Evolutionary conservation across 2,888 invertebrate genomes (phyloP).

Genomic region (Selenia dentaria): DNA sequence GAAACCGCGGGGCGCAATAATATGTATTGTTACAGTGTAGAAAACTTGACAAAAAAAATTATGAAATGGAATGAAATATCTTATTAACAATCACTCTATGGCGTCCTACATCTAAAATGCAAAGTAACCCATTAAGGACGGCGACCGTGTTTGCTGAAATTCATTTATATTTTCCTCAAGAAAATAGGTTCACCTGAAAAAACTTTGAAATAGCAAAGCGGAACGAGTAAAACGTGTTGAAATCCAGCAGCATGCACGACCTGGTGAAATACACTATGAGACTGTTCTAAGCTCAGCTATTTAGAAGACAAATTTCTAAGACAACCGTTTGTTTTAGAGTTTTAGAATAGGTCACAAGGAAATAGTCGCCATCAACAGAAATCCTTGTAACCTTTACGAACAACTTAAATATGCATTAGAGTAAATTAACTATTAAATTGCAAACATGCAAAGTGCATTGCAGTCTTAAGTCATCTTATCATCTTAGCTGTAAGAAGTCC

Average conservation of each 20-base stretch:
- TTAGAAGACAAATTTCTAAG: conserved; percentile 43
- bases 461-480: too few species aligned
- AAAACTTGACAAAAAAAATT: too few species aligned
- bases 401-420: too few species aligned
- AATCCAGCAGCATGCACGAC: conserved; percentile 26
- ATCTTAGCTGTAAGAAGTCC: too few species aligned
- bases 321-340: conserved; percentile 39
- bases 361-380: too few species aligned
- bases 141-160: conserved; percentile 21
- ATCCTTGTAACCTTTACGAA: too few species aligned
- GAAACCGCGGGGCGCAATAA: too few species aligned
- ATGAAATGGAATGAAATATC: too few species aligned
- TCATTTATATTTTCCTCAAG: conserved; percentile 25
- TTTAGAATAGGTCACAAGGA: too few species aligned
- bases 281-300: conserved; percentile 40
- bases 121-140: conserved; percentile 15
- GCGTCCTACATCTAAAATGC: conserved; percentile 17
- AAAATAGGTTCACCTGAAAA: conserved; percentile 22
- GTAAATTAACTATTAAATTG: too few species aligned
- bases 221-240: conserved; percentile 28
- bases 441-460: too few species aligned
- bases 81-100: conserved; percentile 18
- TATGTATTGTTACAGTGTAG: too few species aligned
- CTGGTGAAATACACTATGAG: conserved; percentile 31
- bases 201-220: conserved; percentile 28